Conservation (phyloP, 2,888 invertebrate genomes). For the Chloroclysta siterata region DNA sequence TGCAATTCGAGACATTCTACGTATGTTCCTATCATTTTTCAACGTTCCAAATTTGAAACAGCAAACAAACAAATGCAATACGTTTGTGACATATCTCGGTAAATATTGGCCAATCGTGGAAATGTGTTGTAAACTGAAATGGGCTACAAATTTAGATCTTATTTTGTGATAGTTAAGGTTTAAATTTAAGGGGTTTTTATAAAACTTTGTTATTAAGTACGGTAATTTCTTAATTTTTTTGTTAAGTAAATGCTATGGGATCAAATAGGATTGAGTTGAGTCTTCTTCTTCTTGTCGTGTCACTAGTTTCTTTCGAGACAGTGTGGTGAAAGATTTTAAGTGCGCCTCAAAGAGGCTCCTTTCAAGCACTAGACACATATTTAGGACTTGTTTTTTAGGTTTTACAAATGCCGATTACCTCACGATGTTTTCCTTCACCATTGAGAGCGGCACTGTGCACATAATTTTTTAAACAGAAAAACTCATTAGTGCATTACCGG, state of each 20-base stretch:
- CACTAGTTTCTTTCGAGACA: too few relatives aligned
- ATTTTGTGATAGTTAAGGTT: not conserved
- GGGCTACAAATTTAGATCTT: slow-evolving; percentile 5
- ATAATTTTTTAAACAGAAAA: too few relatives aligned
- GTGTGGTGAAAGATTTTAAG: too few relatives aligned
- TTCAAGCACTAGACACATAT: too few relatives aligned
- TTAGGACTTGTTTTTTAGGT: too few relatives aligned
- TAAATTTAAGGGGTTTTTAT: not conserved
- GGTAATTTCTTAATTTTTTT: not conserved
- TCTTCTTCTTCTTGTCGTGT: too few relatives aligned
- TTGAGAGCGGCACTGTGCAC: too few relatives aligned
- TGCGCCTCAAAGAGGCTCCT: too few relatives aligned
- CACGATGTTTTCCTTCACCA: too few relatives aligned
- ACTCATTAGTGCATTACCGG: too few relatives aligned
- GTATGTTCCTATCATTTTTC: slow-evolving; percentile 42
- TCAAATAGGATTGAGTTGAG: not conserved
- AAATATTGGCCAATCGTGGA: slow-evolving; percentile 59
- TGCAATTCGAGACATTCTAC: slow-evolving; percentile 1
- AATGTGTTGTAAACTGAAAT: slow-evolving; percentile 62
- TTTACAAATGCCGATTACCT: too few relatives aligned
- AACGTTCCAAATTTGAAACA: slow-evolving; percentile 45
- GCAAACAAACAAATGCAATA: slow-evolving; percentile 52
- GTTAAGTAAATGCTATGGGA: not conserved
- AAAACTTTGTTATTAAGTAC: not conserved
- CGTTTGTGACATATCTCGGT: slow-evolving; percentile 47